A percentile compares a stretch with the other conserved stretches of the same genome.
phyloP scores from a whole-genome alignment of 2,113 vertebrate species.

The Cryptomyrus ogoouensis region DNA sequence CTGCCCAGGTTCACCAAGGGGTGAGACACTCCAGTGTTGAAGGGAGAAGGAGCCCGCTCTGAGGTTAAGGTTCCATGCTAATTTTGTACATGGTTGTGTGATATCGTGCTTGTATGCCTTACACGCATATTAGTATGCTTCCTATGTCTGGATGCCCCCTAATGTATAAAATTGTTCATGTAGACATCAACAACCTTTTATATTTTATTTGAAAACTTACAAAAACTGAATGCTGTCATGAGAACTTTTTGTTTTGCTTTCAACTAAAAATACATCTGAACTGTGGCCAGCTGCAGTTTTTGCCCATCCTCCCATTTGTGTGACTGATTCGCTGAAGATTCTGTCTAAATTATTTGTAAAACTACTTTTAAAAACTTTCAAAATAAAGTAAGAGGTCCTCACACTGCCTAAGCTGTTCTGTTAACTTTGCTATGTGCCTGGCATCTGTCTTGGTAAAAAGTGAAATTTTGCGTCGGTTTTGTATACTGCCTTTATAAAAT shows the following conservation, averaged over 20 bases:
- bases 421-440: neutral
- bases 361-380: neutral
- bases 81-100: neutral
- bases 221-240: neutral
- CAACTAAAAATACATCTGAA: neutral
- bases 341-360: neutral
- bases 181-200: neutral
- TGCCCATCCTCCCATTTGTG: neutral
- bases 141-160: neutral
- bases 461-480: neutral
- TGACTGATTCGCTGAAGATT: neutral
- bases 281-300: neutral
- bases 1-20: neutral
- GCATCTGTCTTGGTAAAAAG: neutral
- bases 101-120: neutral
- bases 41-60: neutral
- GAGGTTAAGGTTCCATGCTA: neutral
- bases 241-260: neutral
- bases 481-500: neutral
- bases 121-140: neutral
- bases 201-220: neutral
- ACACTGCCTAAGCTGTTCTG: neutral
- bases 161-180: neutral
- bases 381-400: neutral
- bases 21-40: neutral